Base-by-base conservation (phyloP, 2,113 vertebrate genomes). In the Dicaeum eximium region DNA sequence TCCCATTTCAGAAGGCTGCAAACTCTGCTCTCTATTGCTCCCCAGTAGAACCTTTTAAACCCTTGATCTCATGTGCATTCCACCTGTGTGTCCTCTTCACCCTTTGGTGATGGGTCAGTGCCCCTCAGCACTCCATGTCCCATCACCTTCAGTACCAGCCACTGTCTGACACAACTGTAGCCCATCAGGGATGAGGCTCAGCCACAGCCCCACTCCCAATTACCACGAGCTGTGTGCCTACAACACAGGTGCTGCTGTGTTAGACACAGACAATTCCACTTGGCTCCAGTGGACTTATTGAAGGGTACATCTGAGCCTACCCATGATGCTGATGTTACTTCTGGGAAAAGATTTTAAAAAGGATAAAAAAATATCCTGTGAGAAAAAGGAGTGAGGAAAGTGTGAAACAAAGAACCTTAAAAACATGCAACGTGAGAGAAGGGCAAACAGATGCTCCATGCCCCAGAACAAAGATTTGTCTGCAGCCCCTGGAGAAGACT, bases 391-490 rank as follows among this genome's bases (percentile, higher is more conserved):
- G 22, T 28, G 33, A 38, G 19, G 9, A 33, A 56, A 35, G 7
- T 16, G 5, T 56, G 35, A 53, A 31, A 44, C 11, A 14, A 70
- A 56, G 47, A 60, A 15, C 23, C 14, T 24, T 79, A 31, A 17
- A 56, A 44, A 56, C 10, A 27, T 20, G 4, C 15, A 54, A 30
- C 2, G 2, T 45, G 15, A 44, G 24, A 65, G 31, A 35, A 64
- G 27, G 12, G 37, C 8, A 3, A 22, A 11, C 7, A 44, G 25
- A 24, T 37, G 13, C 11, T 65, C 4, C 13, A 28, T 0, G 1
- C 7, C 6, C 15, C 11, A 53, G 13, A 71, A n/a, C 9, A 65
- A 33, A 42, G 16, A n/a, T 60, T 60, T 56, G 2, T 12, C 31
- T 71, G n/a, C 15, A 53, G 50, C 6, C 17, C 7, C 28, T 47